These are phyloP conservation scores for Parnassius glacialis DNA, from an alignment of 2,888 invertebrate species.

Conservation along the genomic window DNA sequence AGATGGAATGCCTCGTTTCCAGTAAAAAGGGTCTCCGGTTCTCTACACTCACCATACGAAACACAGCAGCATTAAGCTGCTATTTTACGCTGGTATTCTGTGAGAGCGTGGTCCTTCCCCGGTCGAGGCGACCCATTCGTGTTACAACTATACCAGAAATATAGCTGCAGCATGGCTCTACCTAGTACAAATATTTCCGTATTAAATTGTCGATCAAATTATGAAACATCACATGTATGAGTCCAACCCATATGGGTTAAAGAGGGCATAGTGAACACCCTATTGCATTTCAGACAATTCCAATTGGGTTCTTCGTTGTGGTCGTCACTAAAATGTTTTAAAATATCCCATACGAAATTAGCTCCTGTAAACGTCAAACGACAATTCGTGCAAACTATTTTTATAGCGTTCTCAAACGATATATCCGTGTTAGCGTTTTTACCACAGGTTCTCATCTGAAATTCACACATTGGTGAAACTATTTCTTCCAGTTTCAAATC, in stretches of 20 bases:
- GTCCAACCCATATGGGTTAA: conserved; percentile 43
- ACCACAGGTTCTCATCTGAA: conserved; percentile 27
- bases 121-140: too few relatives aligned
- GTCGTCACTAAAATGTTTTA: conserved; percentile 43
- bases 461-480: conserved; percentile 37
- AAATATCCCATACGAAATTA: conserved; percentile 29
- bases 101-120: too few relatives aligned
- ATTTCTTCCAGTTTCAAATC: conserved; percentile 57
- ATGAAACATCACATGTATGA: conserved; percentile 39
- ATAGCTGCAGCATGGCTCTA: too few relatives aligned
- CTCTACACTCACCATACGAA: too few relatives aligned
- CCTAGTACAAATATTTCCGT: too few relatives aligned
- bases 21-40: too few relatives aligned
- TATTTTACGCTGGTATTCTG: too few relatives aligned
- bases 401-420: conserved; percentile 30
- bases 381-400: conserved; percentile 48
- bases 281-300: conserved; percentile 46
- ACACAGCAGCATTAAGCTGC: too few relatives aligned
- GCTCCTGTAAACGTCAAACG: conserved; percentile 33
- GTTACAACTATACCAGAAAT: too few relatives aligned
- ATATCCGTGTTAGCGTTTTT: not conserved
- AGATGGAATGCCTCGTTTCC: too few relatives aligned
- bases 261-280: conserved; percentile 33
- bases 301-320: conserved; percentile 50
- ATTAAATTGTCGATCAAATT: too few relatives aligned